Evolutionary conservation across 2,113 vertebrate species (phyloP).

Genomic region (Pseudolaguvia tuberculata): DNA sequence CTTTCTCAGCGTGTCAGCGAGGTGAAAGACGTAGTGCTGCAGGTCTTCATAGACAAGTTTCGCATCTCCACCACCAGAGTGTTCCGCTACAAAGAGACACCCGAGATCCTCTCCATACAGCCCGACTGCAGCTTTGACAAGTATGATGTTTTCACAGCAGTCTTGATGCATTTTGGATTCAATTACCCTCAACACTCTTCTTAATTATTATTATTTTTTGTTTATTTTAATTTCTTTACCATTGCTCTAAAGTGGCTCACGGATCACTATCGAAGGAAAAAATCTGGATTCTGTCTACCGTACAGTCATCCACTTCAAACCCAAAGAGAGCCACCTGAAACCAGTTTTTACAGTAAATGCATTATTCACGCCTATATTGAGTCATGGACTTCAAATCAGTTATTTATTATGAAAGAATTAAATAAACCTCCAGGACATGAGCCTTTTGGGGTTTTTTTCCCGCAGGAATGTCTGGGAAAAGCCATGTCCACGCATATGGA

Average conservation of each 20-base stretch:
- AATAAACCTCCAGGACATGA: neutral
- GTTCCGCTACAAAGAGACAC: constrained; percentile 82
- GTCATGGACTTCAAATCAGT: neutral
- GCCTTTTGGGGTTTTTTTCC: neutral
- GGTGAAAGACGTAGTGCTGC: constrained; percentile 68
- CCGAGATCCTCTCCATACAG: constrained; percentile 65
- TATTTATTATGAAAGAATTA: neutral
- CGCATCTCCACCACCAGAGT: constrained; percentile 67
- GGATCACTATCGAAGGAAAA: constrained; percentile 75
- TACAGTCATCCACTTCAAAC: constrained; percentile 71
- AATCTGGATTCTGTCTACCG: constrained; percentile 82
- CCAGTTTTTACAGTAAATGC: constrained; percentile 63
- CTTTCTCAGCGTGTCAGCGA: constrained; percentile 65
- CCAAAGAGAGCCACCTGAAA: constrained; percentile 70
- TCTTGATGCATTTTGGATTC: neutral
- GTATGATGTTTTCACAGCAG: constrained; percentile 46
- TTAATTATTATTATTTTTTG: too few species aligned
- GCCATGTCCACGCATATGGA: constrained; percentile 61
- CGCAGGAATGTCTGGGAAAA: constrained; percentile 69
- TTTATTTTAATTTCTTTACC: neutral
- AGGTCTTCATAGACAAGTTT: constrained; percentile 79
- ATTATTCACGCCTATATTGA: too few species aligned
- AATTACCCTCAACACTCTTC: neutral
- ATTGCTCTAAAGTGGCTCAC: constrained; percentile 71
- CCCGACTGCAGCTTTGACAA: constrained; percentile 82